Conservation (phyloP, 2,113 vertebrate species). For the Tonatia bakeri region DNA sequence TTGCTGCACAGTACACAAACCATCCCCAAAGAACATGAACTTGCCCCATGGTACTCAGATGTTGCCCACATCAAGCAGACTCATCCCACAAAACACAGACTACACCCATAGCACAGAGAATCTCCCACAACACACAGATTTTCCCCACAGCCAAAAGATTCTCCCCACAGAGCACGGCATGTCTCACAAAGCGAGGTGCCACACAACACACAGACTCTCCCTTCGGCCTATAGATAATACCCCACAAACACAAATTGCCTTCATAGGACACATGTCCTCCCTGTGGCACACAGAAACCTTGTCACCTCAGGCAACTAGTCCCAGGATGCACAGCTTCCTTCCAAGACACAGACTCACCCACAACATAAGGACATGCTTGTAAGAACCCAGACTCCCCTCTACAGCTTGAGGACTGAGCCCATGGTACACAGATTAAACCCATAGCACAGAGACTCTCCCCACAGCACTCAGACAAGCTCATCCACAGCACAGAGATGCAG, state of each 20-base stretch:
- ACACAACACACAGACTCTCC: neutral
- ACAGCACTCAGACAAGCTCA: neutral
- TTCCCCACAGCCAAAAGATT: neutral
- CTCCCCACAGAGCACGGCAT: neutral
- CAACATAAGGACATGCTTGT: too few relatives aligned
- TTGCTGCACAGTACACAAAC: neutral
- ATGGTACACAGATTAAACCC: neutral
- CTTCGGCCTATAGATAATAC: neutral
- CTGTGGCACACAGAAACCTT: neutral
- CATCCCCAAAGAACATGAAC: neutral
- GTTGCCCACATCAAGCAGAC: neutral
- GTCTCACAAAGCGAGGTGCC: neutral
- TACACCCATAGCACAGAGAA: neutral
- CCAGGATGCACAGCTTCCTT: neutral
- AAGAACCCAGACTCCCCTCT: too few relatives aligned
- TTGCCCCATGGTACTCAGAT: neutral
- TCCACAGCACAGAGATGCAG: neutral
- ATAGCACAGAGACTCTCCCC: neutral
- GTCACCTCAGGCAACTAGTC: neutral
- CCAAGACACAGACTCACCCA: neutral
- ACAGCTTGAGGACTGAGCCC: neutral
- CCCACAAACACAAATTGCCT: neutral
- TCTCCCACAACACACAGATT: neutral
- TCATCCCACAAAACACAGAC: neutral
- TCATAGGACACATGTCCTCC: neutral